Evolutionary conservation across 2,888 invertebrate species (phyloP).

Genomic region (Itoplectis maculator): DNA sequence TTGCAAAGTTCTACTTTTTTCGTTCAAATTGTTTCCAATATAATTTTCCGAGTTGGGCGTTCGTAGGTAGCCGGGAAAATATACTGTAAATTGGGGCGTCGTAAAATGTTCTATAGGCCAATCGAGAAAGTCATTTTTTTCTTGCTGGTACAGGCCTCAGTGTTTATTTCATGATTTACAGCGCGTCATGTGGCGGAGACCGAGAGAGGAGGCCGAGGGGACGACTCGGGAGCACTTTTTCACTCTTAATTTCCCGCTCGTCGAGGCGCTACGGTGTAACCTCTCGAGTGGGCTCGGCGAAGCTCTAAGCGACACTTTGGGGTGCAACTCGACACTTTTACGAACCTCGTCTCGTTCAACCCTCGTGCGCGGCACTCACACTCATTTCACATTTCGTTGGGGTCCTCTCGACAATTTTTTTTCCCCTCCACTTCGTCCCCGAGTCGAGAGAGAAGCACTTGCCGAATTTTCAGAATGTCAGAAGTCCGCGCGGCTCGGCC

Average conservation of each 20-base stretch:
- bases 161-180: slow-evolving; percentile 69
- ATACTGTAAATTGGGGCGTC: not conserved
- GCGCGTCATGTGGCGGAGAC: slow-evolving; percentile 67
- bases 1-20: no score
- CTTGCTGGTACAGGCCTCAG: slow-evolving; percentile 53
- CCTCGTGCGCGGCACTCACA: not conserved
- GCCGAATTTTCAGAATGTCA: slow-evolving; percentile 11
- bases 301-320: slow-evolving; percentile 66
- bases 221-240: slow-evolving; percentile 1
- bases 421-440: slow-evolving; percentile 19
- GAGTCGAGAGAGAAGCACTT: slow-evolving; percentile 55
- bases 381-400: not conserved
- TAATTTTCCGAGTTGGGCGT: not conserved
- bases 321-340: slow-evolving; percentile 71
- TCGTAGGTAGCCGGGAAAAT: not conserved
- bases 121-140: slow-evolving; percentile 47
- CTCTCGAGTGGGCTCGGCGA: slow-evolving; percentile 56
- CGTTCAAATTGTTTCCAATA: not conserved
- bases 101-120: not conserved
- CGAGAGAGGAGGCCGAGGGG: not conserved
- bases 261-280: slow-evolving; percentile 2
- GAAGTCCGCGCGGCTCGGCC: not conserved
- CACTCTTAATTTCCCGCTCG: slow-evolving; percentile 14
- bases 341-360: slow-evolving; percentile 31
- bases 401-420: slow-evolving; percentile 40